Conservation (phyloP, 2,888 invertebrate genomes). For the Lapara coniferarum region DNA sequence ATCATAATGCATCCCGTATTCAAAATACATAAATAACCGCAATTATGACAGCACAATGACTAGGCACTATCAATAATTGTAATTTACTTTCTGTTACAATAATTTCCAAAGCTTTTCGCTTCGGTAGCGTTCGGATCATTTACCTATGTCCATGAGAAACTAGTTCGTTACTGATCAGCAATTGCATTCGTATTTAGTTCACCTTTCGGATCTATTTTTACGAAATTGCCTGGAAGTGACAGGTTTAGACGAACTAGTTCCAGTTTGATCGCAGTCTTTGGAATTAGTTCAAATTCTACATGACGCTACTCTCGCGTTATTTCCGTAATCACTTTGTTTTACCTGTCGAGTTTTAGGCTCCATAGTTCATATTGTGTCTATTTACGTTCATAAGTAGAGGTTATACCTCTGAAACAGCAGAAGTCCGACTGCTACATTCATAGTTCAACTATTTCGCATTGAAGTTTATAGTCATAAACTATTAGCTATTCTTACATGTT, state of each 20-base stretch:
- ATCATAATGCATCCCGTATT: too few relatives aligned
- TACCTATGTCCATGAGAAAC: background rate
- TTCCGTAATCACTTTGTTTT: background rate
- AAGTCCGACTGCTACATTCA: too few relatives aligned
- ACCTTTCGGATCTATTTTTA: constrained; percentile 2
- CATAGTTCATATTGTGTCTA: too few relatives aligned
- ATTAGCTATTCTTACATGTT: too few relatives aligned
- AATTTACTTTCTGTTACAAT: background rate
- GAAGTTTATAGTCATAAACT: background rate
- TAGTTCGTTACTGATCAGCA: background rate
- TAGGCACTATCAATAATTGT: background rate
- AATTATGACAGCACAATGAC: too few relatives aligned
- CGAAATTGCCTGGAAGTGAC: background rate
- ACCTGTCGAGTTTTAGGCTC: too few relatives aligned
- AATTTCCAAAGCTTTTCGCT: background rate
- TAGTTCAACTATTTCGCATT: background rate
- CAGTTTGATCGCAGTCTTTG: background rate
- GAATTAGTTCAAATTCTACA: background rate
- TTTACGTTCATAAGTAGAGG: too few relatives aligned
- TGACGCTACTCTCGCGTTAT: background rate
- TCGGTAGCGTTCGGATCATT: background rate
- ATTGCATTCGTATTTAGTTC: background rate
- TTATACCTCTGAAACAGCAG: too few relatives aligned
- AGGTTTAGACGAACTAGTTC: background rate
- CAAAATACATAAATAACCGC: too few relatives aligned